Conservation (phyloP, 2,888 invertebrate species). For the Helleia helle region DNA sequence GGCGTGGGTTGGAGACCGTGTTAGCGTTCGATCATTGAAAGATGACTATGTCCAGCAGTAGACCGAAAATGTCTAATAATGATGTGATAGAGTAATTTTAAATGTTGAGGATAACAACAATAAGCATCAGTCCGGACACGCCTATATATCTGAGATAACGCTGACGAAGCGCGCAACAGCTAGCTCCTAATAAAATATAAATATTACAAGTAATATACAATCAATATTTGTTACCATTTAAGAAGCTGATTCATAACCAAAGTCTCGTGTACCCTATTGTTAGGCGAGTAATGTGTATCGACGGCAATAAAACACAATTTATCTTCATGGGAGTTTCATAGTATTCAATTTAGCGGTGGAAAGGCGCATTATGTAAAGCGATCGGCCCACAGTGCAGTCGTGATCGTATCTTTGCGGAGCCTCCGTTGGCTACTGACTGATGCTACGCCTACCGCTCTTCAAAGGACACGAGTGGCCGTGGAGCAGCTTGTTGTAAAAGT, state of each 20-base stretch:
- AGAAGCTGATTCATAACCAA: too few relatives aligned
- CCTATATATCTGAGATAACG: too few relatives aligned
- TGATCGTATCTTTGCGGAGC: constrained; percentile 40
- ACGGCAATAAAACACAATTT: constrained; percentile 10
- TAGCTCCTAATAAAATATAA: neutral
- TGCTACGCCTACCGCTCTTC: constrained; percentile 29
- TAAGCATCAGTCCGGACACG: too few relatives aligned
- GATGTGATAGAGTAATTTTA: too few relatives aligned
- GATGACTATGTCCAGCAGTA: too few relatives aligned
- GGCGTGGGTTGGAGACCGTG: too few relatives aligned
- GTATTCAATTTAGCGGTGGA: constrained; percentile 27
- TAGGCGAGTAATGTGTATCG: neutral
- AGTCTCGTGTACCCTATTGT: neutral
- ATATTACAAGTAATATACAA: neutral
- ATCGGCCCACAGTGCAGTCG: constrained; percentile 26
- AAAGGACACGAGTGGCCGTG: constrained; percentile 9
- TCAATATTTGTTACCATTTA: neutral
- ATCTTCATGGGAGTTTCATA: constrained; percentile 15
- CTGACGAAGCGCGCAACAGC: too few relatives aligned
- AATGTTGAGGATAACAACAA: too few relatives aligned
- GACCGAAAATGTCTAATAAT: too few relatives aligned
- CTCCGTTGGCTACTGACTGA: constrained; percentile 42
- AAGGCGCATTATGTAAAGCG: constrained; percentile 27
- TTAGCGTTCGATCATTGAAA: too few relatives aligned
- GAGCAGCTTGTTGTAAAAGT: neutral